Evolutionary conservation across 1,140 invertebrate genomes (phyloP).

Genomic region (Sycophaga agraensis): DNA sequence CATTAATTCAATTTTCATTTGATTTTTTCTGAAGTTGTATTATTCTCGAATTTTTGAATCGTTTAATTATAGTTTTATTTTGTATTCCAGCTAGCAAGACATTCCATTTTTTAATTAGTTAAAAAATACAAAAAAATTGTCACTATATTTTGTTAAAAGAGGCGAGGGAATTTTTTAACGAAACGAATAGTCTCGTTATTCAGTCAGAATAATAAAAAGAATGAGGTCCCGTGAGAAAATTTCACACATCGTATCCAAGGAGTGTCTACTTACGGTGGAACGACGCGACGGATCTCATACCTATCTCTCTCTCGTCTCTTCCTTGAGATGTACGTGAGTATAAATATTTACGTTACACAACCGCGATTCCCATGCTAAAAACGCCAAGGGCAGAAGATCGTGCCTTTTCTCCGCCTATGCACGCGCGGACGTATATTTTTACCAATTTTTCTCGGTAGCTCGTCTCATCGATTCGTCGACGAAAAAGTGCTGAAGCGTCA

Average conservation of each 20-base stretch:
- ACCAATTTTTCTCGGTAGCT: slow-evolving; percentile 12
- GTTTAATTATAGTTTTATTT: too few species aligned
- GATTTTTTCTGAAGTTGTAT: too few species aligned
- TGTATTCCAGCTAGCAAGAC: too few species aligned
- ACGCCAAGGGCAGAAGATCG: slow-evolving; percentile 17
- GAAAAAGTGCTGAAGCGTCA: slow-evolving; percentile 1
- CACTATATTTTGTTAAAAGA: too few species aligned
- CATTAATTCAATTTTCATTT: too few species aligned
- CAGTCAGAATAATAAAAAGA: slow-evolving; percentile 12
- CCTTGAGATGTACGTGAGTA: slow-evolving; percentile 11
- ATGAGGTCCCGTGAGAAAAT: slow-evolving; percentile 20
- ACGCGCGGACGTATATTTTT: slow-evolving; percentile 11
- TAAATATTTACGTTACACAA: slow-evolving; percentile 26
- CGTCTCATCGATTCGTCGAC: neutral
- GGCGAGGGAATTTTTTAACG: neutral
- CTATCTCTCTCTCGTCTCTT: neutral
- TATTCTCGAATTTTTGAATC: too few species aligned
- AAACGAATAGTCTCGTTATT: neutral
- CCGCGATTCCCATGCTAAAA: slow-evolving; percentile 23
- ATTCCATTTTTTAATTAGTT: too few species aligned
- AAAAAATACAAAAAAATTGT: too few species aligned
- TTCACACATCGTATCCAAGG: slow-evolving; percentile 13
- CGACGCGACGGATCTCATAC: slow-evolving; percentile 4
- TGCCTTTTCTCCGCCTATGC: neutral
- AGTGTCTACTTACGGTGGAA: neutral